Evolutionary conservation across 2,797 vertebrate species (phyloP).

Genomic region (Acridotheres tristis): DNA sequence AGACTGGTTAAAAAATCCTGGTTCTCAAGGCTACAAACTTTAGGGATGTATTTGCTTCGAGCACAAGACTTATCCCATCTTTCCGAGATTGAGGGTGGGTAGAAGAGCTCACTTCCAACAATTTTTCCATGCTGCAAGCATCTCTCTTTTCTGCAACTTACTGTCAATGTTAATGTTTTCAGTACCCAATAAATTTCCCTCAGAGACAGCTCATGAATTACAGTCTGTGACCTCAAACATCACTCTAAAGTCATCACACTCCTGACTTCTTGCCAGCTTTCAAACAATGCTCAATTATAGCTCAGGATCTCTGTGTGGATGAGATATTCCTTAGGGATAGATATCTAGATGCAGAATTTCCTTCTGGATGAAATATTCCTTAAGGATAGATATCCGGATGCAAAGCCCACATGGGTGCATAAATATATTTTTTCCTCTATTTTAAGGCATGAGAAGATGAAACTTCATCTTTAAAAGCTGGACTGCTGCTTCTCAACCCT

Average conservation of each 20-base stretch:
- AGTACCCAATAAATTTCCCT: neutral
- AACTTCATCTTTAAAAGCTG: neutral
- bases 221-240: neutral
- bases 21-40: neutral
- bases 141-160: neutral
- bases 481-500: neutral
- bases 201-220: neutral
- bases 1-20: neutral
- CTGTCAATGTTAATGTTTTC: neutral
- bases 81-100: fast-evolving
- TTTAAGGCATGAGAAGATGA: neutral
- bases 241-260: neutral
- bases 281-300: neutral
- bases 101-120: neutral
- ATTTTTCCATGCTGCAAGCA: neutral
- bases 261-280: neutral
- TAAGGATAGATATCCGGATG: fast-evolving
- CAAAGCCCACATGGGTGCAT: neutral
- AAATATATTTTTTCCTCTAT: neutral
- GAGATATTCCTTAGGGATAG: neutral
- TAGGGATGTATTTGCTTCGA: neutral
- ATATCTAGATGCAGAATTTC: neutral
- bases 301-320: neutral
- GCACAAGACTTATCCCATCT: neutral
- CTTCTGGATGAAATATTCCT: neutral